Base-by-base conservation (phyloP, 2,888 invertebrate genomes). In the Orthosia gracilis region DNA sequence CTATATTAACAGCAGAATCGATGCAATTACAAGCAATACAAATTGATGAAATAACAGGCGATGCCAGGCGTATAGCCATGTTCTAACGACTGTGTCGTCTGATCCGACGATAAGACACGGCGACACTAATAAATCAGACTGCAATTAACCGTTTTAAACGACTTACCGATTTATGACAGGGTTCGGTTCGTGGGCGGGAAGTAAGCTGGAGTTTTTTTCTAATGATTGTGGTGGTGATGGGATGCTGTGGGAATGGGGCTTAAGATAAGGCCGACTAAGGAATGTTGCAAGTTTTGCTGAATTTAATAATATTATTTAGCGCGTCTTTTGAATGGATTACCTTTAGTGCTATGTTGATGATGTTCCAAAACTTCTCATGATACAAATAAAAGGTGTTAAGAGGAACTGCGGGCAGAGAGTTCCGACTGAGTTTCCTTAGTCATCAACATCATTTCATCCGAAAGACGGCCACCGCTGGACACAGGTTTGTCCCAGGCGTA, bases 51-150 rank as follows among this genome's bases (percentile, higher is more conserved):
- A 89, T 89, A 90, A 85, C 73, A 81, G 80, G 45, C 45, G 15
- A 89, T 89, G 89, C 85, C 70, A 81, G 82, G 64, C 62, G 54
- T 52, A 72, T 58, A 74, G 57, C 57, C 23, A 63, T 63, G 73
- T 63, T 73, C 81, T 86, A 88, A 87, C 87, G 83, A 84, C 78
- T 80, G 78, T 80, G 85, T 79, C 78, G 69, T 80, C 80, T 80
- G 87, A 91, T 89, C 88, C 80, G 62, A 52, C 85, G 93, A 93
- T 92, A 93, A 89, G 84, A 79, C 83, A 86, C 87, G 87, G 85
- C 87, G 82, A 90, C 89, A 88, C 86, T 88, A 87, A 89, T 92
- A 90, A 93, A 92, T 93, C 93, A 92, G 90, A 73, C 70, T 74
- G 88, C 91, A 88, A 90, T 90, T 91, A 91, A 90, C 87, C 82